Evolutionary conservation across 2,113 vertebrate genomes (phyloP), one percentile per base, ranked within the genome.

Genomic region (Natator depressus): DNA sequence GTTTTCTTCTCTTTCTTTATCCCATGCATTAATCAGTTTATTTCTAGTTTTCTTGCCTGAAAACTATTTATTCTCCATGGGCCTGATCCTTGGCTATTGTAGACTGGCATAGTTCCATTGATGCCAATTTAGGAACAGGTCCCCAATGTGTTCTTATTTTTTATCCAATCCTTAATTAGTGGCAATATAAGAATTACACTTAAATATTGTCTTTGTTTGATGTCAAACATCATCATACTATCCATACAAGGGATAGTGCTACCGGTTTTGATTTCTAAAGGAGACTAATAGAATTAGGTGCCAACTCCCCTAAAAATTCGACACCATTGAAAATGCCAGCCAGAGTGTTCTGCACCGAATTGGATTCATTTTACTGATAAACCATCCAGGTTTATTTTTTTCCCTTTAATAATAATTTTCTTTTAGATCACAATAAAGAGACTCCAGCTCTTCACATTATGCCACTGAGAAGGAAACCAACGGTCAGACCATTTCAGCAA

Each of bases 21-120:
- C 17, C 7, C 53, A 10, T 57, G 14, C 24, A 20, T 85, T 25
- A 76, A 90, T 62, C 35, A 72, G n/a, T 72, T n/a, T 72, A 17
- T 72, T 38, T 69, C 62, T 47, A 9, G 6, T 72, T 87, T 89
- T 83, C 80, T 93, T 97, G 29, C 35, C 59, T 82, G 17, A 5
- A 72, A 38, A 87, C 8, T 5, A 57, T 17, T 4, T 62, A 54
- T 38, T 55, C 13, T 3, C 2, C 65, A 47, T 80, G 49, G 87
- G 10, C 65, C 76, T 22, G 69, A 42, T 86, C 80, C 89, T 7
- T 84, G 49, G 47, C 88, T 80, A 16, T 10, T 62, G 51, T 75
- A 19, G 5, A 5, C 6, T 78, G 59, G 29, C 29, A 35, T 62
- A 35, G 59, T 31, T 62, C 59, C 59, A 62, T 62, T 89, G 47